Evolutionary conservation across 2,797 vertebrate genomes (phyloP), one percentile per base, ranked within the genome.

Genomic region (Rhinoraja longicauda): DNA sequence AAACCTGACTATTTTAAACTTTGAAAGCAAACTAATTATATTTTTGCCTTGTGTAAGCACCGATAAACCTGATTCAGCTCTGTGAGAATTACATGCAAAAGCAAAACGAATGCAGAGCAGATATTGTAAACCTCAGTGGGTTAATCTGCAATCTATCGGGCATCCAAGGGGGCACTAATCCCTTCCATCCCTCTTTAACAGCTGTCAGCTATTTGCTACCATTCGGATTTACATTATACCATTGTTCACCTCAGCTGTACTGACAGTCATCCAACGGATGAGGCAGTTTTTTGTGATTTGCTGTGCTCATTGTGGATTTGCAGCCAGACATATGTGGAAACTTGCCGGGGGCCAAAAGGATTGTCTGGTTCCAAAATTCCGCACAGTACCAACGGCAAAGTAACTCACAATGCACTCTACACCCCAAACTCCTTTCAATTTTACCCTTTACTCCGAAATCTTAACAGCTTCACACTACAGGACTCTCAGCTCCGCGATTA

Each of bases 131-230:
- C 88, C 95, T 93, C 9, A 29, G 94, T 94, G 45, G 94, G 94
- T 94, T 12, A 1, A 26, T 78, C 93, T 94, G 93, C 94, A 95
- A 93, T 94, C 95, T 91, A 73, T 92, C 45, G 53, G 90, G 45
- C 70, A 75, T 95, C 95, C 94, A 95, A 93, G 94, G 92, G 94
- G 93, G 94, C 93, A 94, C 94, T 97, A 96, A 96, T 96, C 95
- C 96, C 94, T 94, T 95, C 95, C 94, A 95, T 96, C 95, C 94
- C 93, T 92, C 94, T 94, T 93, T 93, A 95, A 93, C 0, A 95
- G 95, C 95, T 94, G 96, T 96, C 96, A 97, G 96, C 96, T 97
- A 96, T 96, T 96, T 95, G 93, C 94, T 96, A 94, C 95, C 95
- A 94, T 94, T 94, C 70, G 75, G 70, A 92, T 92, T 92, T 92